phyloP scores from a whole-genome alignment of 2,888 invertebrate species.

The Acleris holmiana region DNA sequence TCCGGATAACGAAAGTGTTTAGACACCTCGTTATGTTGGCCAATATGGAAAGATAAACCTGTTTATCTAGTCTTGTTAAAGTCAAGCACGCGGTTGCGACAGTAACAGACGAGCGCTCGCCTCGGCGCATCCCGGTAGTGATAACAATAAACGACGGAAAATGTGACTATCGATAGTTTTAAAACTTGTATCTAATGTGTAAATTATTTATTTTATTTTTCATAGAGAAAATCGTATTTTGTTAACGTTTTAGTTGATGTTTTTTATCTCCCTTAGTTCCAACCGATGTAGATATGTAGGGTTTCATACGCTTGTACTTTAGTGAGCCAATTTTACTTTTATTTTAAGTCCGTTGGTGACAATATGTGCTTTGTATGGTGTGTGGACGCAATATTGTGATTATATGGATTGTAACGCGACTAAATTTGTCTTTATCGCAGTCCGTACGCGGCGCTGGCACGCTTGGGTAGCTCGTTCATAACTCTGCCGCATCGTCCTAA shows the following conservation, averaged over 20 bases:
- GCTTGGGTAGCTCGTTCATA: not conserved
- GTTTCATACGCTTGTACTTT: slow-evolving; percentile 83
- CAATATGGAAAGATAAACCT: slow-evolving; percentile 30
- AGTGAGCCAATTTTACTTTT: slow-evolving; percentile 78
- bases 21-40: slow-evolving; percentile 40
- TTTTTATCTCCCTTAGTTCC: slow-evolving; percentile 78
- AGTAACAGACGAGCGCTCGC: slow-evolving; percentile 51
- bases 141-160: slow-evolving; percentile 62
- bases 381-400: slow-evolving; percentile 67
- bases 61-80: slow-evolving; percentile 21
- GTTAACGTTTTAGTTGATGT: slow-evolving; percentile 85
- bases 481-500: not conserved
- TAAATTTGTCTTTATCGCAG: slow-evolving; percentile 1
- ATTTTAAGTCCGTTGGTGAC: slow-evolving; percentile 73
- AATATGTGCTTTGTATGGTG: slow-evolving; percentile 66
- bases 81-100: slow-evolving; percentile 7
- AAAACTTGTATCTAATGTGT: slow-evolving; percentile 83
- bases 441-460: not conserved
- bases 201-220: slow-evolving; percentile 83
- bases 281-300: slow-evolving; percentile 80
- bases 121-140: slow-evolving; percentile 66
- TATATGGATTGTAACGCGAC: slow-evolving; percentile 56
- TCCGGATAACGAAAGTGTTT: slow-evolving; percentile 42
- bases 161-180: slow-evolving; percentile 74
- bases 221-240: slow-evolving; percentile 84